A percentile compares a stretch with the other conserved stretches of the same genome.
Evolutionary conservation across 2,888 invertebrate genomes (phyloP).

Genomic region (Colostygia pectinataria): DNA sequence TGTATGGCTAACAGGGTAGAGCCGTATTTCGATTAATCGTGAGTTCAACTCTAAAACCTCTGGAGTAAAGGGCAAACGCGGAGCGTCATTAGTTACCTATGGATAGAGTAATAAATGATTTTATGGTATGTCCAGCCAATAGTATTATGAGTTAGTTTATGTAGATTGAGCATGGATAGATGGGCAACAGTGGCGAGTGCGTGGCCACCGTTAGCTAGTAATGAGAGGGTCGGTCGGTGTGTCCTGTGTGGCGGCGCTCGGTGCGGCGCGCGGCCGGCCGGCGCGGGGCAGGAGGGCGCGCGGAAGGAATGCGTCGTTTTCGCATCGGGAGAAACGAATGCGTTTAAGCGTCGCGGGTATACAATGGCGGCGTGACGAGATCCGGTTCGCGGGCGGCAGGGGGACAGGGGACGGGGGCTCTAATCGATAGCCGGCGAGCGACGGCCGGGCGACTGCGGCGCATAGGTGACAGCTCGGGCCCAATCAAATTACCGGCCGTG

Average conservation of each 20-base stretch:
- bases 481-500: conserved; percentile 81
- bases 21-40: conserved; percentile 6
- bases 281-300: conserved; percentile 70
- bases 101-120: conserved; percentile 33
- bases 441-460: conserved; percentile 81
- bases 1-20: neutral
- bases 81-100: conserved; percentile 20
- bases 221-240: conserved; percentile 64
- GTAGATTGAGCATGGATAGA: conserved; percentile 29
- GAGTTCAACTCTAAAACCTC: conserved; percentile 27
- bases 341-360: conserved; percentile 83
- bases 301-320: conserved; percentile 84
- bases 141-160: conserved; percentile 34
- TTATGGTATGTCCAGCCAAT: conserved; percentile 30
- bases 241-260: conserved; percentile 61
- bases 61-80: conserved; percentile 19
- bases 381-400: conserved; percentile 80
- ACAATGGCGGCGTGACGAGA: conserved; percentile 83
- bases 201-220: conserved; percentile 38
- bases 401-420: conserved; percentile 71
- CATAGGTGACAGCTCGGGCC: conserved; percentile 82
- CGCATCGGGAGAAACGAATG: conserved; percentile 84
- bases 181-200: neutral
- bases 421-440: conserved; percentile 83
- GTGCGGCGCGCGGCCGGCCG: conserved; percentile 54